Evolutionary conservation across 2,113 vertebrate genomes (phyloP).

Genomic region (sheep (Ovis aries)): DNA sequence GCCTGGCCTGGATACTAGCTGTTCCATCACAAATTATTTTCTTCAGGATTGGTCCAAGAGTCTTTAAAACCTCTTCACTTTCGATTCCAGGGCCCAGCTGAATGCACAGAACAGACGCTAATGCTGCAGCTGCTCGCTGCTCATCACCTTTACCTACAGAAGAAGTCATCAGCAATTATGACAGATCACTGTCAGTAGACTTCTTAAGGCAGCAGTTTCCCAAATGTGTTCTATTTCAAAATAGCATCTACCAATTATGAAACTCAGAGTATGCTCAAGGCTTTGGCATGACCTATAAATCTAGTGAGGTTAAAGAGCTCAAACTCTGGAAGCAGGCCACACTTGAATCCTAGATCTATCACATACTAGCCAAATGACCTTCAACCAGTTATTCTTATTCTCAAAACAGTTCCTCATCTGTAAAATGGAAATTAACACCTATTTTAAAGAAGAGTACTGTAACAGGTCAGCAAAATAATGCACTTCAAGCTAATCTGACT

Average conservation of each 20-base stretch:
- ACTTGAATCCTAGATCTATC: neutral
- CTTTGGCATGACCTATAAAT: neutral
- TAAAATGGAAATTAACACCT: neutral
- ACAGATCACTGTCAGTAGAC: neutral
- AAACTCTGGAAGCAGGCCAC: neutral
- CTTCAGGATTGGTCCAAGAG: conserved; percentile 92
- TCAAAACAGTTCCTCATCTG: neutral
- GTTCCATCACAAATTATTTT: conserved; percentile 91
- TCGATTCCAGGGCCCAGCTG: conserved; percentile 96
- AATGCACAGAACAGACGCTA: conserved; percentile 94
- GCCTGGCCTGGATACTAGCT: conserved; percentile 90
- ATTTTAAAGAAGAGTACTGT: neutral
- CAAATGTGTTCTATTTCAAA: neutral
- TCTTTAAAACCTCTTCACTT: conserved; percentile 95
- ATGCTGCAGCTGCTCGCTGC: conserved; percentile 90
- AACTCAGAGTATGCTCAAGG: neutral
- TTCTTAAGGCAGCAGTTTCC: neutral
- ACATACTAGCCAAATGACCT: neutral
- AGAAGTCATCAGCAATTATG: neutral
- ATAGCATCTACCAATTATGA: neutral
- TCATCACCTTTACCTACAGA: conserved; percentile 92
- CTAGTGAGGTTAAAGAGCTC: neutral
- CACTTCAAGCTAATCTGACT: neutral
- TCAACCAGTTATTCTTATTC: neutral
- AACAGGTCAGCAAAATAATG: neutral